These are phyloP conservation scores for Tokudaia tokunoshimensis DNA, from an alignment of 2,797 vertebrate genomes.

Conservation along the genomic window DNA sequence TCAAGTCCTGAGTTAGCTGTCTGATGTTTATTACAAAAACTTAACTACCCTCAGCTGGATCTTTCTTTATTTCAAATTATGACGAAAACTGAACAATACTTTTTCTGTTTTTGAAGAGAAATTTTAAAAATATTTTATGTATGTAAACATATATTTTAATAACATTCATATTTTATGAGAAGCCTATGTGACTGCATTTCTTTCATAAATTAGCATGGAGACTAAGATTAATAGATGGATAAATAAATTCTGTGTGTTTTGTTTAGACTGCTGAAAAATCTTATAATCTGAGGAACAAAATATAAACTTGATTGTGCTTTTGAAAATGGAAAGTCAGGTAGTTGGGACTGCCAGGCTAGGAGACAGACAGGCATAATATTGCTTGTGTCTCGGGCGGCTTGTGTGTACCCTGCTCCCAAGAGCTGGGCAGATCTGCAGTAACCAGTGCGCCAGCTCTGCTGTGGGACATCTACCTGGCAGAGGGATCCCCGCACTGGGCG, in stretches of 20 bases:
- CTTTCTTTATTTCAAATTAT: conserved; percentile 55
- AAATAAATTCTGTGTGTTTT: conserved; percentile 38
- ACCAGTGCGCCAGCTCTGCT: too few species aligned
- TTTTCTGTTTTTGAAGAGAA: conserved; percentile 51
- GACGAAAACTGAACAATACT: neutral
- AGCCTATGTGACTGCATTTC: neutral
- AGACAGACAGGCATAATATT: too few species aligned
- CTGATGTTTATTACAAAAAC: neutral
- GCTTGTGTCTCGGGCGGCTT: too few species aligned
- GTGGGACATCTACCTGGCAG: too few species aligned
- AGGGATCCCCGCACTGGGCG: too few species aligned
- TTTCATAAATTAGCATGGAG: neutral
- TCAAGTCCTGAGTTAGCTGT: neutral
- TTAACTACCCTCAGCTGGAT: neutral
- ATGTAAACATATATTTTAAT: neutral
- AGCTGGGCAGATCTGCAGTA: too few species aligned
- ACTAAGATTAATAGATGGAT: conserved; percentile 10
- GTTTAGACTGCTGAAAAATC: conserved; percentile 4
- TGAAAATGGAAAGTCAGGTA: too few species aligned
- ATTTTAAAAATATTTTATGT: conserved; percentile 32
- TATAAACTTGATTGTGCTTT: conserved; percentile 36
- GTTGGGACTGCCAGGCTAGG: too few species aligned
- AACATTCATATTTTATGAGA: conserved; percentile 28
- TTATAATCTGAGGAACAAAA: conserved; percentile 24
- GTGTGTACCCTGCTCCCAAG: too few species aligned